These are phyloP conservation scores for Brachymystax lenok DNA, from an alignment of 2,797 vertebrate genomes.

Conservation along the genomic window DNA sequence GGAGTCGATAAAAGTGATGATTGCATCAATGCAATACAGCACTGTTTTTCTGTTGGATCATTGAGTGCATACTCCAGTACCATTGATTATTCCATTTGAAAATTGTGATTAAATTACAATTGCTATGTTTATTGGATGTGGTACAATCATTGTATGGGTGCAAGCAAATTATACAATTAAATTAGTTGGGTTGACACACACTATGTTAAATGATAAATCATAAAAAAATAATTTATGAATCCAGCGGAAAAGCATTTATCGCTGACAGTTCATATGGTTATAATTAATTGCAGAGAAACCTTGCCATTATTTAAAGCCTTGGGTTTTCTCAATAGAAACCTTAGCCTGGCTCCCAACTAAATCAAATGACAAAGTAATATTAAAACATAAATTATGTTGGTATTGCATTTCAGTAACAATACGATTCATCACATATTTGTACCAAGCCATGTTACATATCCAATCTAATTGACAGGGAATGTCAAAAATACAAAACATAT, in stretches of 20 bases:
- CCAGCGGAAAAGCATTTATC: background rate
- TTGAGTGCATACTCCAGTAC: conserved; percentile 2
- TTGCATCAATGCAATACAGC: background rate
- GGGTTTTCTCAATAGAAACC: conserved; percentile 8
- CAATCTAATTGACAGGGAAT: conserved; percentile 5
- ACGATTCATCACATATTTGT: background rate
- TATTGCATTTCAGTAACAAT: conserved; percentile 6
- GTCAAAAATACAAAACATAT: background rate
- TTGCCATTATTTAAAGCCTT: conserved; percentile 8
- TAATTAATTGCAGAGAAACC: conserved; percentile 20
- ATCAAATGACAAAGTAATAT: conserved; percentile 11
- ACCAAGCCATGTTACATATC: background rate
- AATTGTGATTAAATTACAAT: background rate
- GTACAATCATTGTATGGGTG: background rate
- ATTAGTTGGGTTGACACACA: background rate
- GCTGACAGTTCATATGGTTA: conserved; percentile 10
- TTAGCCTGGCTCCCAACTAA: background rate
- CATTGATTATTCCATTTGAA: background rate
- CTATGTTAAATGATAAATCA: conserved; percentile 21
- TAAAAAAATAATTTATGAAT: conserved; percentile 19
- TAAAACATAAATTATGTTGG: conserved; percentile 7
- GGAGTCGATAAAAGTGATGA: background rate
- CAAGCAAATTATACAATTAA: background rate
- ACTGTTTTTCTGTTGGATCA: background rate
- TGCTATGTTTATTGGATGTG: conserved; percentile 1